These are phyloP conservation scores for Hymenochirus boettgeri DNA, from an alignment of 2,113 vertebrate genomes.

Conservation along the genomic window DNA sequence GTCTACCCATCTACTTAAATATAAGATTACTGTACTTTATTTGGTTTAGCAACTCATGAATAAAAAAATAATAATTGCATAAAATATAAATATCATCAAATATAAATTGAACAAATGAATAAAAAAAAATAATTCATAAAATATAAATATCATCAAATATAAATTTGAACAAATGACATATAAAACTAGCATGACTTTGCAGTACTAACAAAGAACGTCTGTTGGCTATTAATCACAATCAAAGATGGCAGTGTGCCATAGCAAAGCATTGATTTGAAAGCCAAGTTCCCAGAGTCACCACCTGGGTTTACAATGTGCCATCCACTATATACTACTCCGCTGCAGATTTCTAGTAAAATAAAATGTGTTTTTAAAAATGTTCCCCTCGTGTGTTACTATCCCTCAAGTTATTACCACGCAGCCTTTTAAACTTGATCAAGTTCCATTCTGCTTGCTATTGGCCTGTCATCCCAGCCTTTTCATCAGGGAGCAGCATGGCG, in stretches of 20 bases:
- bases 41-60: no score
- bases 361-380: constrained; percentile 7
- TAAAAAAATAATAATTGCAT: no score
- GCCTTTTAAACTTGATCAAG: constrained; percentile 9
- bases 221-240: constrained; percentile 24
- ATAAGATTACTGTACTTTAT: no score
- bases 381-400: constrained; percentile 6
- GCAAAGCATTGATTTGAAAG: constrained; percentile 18
- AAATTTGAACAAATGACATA: not conserved
- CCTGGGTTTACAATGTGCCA: constrained; percentile 34
- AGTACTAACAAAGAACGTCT: not conserved
- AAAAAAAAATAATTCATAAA: no score
- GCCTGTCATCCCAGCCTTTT: constrained; percentile 16
- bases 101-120: no score
- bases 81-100: no score
- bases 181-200: not conserved
- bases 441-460: constrained; percentile 26
- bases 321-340: constrained; percentile 32
- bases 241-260: constrained; percentile 28
- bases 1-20: no score
- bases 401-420: constrained; percentile 10
- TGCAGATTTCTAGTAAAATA: constrained; percentile 27
- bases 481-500: not conserved
- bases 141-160: no score
- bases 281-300: not conserved